Percentiles rank a stretch among this genome's conserved stretches.
Evolutionary conservation across 2,797 vertebrate genomes (phyloP).

Genomic region (Halcyon leucocephala): DNA sequence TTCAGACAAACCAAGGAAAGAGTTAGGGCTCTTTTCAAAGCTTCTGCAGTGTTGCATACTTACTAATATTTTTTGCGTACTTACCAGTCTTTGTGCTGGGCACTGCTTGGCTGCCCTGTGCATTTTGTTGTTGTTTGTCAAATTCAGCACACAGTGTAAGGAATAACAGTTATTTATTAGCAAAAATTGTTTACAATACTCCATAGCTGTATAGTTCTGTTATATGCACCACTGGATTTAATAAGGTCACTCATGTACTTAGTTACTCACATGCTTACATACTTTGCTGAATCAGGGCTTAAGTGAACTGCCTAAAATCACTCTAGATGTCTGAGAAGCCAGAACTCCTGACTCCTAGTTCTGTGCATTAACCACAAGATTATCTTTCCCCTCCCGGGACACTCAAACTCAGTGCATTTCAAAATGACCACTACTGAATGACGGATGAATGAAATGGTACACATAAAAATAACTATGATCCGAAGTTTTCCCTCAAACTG

Average conservation of each 20-base stretch:
- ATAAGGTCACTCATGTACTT: constrained; percentile 8
- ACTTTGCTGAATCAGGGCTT: constrained; percentile 59
- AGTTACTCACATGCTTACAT: constrained; percentile 29
- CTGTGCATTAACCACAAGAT: constrained; percentile 47
- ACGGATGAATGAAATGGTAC: constrained; percentile 47
- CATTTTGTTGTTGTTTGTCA: not conserved
- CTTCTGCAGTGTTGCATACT: not conserved
- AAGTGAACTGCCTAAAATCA: constrained; percentile 39
- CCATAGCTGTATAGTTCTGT: not conserved
- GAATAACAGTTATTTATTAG: constrained; percentile 10
- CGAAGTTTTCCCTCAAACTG: constrained; percentile 54
- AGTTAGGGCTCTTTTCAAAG: not conserved
- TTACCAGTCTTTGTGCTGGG: not conserved
- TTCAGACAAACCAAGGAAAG: not conserved
- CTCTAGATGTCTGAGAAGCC: constrained; percentile 33
- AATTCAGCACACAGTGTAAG: not conserved
- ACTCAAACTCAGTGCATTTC: constrained; percentile 7
- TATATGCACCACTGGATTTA: constrained; percentile 9
- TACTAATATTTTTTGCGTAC: not conserved
- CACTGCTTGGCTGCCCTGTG: not conserved
- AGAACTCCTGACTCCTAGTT: constrained; percentile 47
- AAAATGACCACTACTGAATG: constrained; percentile 48
- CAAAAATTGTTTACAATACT: constrained; percentile 18
- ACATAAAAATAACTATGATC: constrained; percentile 60
- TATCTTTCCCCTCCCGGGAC: constrained; percentile 46